Percentiles rank a stretch among this genome's conserved stretches.
Evolutionary conservation across 2,797 vertebrate species (phyloP).

Genomic region (Bucorvus abyssinicus): DNA sequence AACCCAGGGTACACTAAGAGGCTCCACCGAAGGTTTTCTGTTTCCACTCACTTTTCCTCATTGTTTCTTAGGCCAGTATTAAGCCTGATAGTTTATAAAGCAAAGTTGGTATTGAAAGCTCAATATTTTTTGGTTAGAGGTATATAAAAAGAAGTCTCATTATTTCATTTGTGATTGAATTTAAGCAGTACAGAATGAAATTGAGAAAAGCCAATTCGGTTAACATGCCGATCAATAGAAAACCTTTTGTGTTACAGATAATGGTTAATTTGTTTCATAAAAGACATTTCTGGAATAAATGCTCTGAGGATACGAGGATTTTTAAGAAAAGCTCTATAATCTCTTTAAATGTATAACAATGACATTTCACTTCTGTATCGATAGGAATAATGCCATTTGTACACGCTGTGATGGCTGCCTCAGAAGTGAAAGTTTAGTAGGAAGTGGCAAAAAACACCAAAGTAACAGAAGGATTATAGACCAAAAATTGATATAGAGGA

Average conservation of each 20-base stretch:
- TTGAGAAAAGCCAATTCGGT: neutral
- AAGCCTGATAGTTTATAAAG: neutral
- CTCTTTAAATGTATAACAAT: neutral
- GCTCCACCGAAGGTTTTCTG: neutral
- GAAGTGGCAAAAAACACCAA: neutral
- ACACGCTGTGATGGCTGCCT: neutral
- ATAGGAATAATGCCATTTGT: neutral
- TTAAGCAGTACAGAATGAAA: neutral
- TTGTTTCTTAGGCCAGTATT: neutral
- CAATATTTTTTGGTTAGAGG: neutral
- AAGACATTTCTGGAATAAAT: neutral
- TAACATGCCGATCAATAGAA: neutral
- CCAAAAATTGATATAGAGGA: neutral
- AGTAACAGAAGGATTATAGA: neutral
- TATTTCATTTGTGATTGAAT: slow-evolving; percentile 11
- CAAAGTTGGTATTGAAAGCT: neutral
- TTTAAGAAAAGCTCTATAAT: neutral
- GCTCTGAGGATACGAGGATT: neutral
- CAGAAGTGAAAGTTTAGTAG: neutral
- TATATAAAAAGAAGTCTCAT: neutral
- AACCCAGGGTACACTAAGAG: neutral
- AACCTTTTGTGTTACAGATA: neutral
- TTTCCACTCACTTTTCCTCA: neutral
- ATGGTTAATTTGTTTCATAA: neutral
- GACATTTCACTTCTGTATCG: neutral